Conservation (phyloP, 2,113 vertebrate genomes). For the Apaloderma vittatum region DNA sequence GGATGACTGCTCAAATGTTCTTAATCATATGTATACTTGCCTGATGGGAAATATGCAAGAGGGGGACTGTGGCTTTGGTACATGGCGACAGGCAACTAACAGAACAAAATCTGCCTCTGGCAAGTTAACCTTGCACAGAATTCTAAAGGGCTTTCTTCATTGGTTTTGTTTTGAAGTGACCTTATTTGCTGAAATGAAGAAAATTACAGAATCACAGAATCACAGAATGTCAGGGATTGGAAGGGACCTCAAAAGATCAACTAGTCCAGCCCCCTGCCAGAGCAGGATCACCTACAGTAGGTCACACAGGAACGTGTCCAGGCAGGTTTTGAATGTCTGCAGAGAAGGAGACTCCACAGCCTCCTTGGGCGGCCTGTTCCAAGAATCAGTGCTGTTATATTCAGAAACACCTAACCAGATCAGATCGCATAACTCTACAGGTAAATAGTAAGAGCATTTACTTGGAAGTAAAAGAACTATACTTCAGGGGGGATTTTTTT, state of each 20-base stretch:
- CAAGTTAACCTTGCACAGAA: constrained; percentile 10
- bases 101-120: constrained; percentile 54
- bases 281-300: too few species aligned
- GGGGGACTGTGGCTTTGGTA: constrained; percentile 34
- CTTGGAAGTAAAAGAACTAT: not conserved
- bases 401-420: not conserved
- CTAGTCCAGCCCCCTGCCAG: too few species aligned
- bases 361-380: too few species aligned
- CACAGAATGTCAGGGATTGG: too few species aligned
- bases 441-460: not conserved
- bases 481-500: not conserved
- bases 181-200: constrained; percentile 4
- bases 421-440: not conserved
- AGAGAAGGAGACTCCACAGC: too few species aligned
- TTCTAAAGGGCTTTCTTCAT: not conserved
- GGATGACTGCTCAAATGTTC: constrained; percentile 47
- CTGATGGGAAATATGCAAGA: constrained; percentile 29
- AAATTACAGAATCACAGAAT: too few species aligned
- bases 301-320: too few species aligned
- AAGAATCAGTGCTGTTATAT: not conserved
- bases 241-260: too few species aligned
- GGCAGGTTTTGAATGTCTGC: too few species aligned
- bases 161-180: not conserved
- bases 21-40: constrained; percentile 8
- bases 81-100: constrained; percentile 54